Evolutionary conservation across 2,888 invertebrate genomes (phyloP).

Genomic region (Pachymerium ferrugineum): DNA sequence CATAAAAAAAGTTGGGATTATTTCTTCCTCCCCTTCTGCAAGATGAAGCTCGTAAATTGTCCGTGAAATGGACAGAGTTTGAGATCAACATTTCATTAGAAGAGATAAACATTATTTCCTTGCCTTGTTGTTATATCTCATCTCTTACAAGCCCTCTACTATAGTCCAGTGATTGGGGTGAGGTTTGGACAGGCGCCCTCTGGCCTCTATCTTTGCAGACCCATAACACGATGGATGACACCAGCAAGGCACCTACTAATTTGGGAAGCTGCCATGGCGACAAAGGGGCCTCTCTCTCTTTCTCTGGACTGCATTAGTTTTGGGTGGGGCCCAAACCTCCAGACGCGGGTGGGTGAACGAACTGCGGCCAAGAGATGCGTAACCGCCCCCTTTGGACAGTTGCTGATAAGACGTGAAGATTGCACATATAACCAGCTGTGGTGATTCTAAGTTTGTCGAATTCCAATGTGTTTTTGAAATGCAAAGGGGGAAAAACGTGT

Average conservation of each 20-base stretch:
- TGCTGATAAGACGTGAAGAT: not conserved
- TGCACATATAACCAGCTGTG: not conserved
- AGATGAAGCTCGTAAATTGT: constrained; percentile 6
- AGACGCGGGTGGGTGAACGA: not conserved
- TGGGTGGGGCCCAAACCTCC: not conserved
- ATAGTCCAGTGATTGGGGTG: constrained; percentile 9
- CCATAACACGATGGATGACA: constrained; percentile 19
- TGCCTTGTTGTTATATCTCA: constrained; percentile 16
- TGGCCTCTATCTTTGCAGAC: constrained; percentile 16
- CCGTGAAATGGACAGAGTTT: not conserved
- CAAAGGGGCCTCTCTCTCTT: not conserved
- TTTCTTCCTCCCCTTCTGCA: too few species aligned
- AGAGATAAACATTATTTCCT: not conserved
- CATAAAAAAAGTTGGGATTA: too few species aligned
- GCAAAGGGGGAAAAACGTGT: not conserved
- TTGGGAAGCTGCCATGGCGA: constrained; percentile 23
- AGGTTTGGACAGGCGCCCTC: constrained; percentile 7
- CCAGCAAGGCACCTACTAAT: constrained; percentile 23
- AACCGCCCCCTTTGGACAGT: not conserved
- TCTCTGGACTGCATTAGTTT: not conserved
- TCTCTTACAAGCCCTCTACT: not conserved
- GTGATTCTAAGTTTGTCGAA: not conserved
- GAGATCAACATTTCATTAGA: constrained; percentile 25
- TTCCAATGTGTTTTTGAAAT: not conserved
- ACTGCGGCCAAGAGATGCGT: not conserved